Conservation (phyloP, 30 jellyfish, hydroid and myxozoan genomes). For the Turritopsis rubra region DNA sequence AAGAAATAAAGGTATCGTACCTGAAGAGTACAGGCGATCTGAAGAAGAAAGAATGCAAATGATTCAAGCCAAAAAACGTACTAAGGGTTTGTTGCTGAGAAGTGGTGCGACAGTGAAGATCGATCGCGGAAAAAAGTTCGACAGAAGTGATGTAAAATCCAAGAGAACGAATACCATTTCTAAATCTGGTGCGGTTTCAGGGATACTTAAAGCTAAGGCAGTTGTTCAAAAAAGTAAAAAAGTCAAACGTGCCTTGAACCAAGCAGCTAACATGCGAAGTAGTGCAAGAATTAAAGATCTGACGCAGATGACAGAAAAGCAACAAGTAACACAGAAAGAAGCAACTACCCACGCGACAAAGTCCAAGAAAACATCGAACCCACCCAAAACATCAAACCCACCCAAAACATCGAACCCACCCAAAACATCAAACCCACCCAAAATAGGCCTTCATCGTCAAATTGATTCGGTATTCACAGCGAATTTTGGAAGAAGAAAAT, state of each 20-base stretch:
- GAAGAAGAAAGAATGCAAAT: slow-evolving; percentile 10
- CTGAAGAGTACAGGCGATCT: slow-evolving; percentile 11
- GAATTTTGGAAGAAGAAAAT: background rate
- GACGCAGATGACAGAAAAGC: slow-evolving; percentile 23
- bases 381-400: background rate
- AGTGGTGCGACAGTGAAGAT: slow-evolving; percentile 16
- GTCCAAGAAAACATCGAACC: background rate
- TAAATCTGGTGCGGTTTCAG: slow-evolving; percentile 6
- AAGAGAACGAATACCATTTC: background rate
- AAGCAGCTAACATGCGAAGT: background rate
- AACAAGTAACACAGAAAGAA: slow-evolving; percentile 23
- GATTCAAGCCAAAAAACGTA: background rate
- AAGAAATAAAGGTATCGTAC: slow-evolving; percentile 30
- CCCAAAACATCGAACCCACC: background rate
- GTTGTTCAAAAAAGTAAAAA: slow-evolving; percentile 11
- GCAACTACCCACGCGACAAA: background rate
- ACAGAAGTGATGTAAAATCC: background rate
- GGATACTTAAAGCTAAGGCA: slow-evolving; percentile 26
- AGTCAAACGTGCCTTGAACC: slow-evolving; percentile 20
- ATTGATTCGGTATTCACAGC: slow-evolving; percentile 21
- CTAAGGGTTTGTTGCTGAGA: slow-evolving; percentile 14
- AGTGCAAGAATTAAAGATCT: slow-evolving; percentile 4
- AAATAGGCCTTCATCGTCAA: background rate
- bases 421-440: background rate
- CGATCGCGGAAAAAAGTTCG: background rate